Percentiles rank a stretch among this genome's conserved stretches.
These are phyloP conservation scores for Ennomos fuscantarius DNA, from an alignment of 2,888 invertebrate genomes.

Conservation along the genomic window DNA sequence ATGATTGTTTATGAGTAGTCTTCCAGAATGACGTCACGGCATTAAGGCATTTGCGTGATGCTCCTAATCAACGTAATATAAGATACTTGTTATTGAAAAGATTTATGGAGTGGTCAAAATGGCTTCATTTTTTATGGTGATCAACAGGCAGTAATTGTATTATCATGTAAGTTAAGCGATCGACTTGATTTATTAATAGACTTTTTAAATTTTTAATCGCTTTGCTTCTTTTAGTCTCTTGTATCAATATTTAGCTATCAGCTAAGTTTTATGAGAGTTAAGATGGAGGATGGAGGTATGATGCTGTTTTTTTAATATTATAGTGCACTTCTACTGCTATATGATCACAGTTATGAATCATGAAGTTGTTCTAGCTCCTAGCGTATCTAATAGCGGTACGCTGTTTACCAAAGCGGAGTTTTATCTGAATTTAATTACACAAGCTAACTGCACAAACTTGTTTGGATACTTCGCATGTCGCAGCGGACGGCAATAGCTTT, in stretches of 20 bases:
- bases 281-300: too few species aligned
- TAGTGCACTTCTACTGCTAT: too few species aligned
- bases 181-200: too few species aligned
- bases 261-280: too few species aligned
- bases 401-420: slow-evolving; percentile 15
- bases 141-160: background rate
- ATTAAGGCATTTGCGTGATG: slow-evolving; percentile 17
- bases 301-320: too few species aligned
- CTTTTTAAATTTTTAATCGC: too few species aligned
- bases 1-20: slow-evolving; percentile 41
- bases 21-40: slow-evolving; percentile 26
- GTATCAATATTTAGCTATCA: too few species aligned
- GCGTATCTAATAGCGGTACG: slow-evolving; percentile 6
- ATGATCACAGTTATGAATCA: slow-evolving; percentile 5
- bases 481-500: slow-evolving; percentile 8
- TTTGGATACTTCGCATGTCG: slow-evolving; percentile 9
- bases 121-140: background rate
- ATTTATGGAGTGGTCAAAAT: slow-evolving; percentile 12
- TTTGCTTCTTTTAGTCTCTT: too few species aligned
- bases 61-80: slow-evolving; percentile 22
- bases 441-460: slow-evolving; percentile 18
- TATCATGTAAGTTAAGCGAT: too few species aligned
- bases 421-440: slow-evolving; percentile 21
- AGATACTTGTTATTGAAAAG: slow-evolving; percentile 2
- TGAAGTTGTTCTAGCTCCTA: slow-evolving; percentile 12